Evolutionary conservation across 2,888 invertebrate species (phyloP).

Genomic region (Leptinotarsa peninsularis): DNA sequence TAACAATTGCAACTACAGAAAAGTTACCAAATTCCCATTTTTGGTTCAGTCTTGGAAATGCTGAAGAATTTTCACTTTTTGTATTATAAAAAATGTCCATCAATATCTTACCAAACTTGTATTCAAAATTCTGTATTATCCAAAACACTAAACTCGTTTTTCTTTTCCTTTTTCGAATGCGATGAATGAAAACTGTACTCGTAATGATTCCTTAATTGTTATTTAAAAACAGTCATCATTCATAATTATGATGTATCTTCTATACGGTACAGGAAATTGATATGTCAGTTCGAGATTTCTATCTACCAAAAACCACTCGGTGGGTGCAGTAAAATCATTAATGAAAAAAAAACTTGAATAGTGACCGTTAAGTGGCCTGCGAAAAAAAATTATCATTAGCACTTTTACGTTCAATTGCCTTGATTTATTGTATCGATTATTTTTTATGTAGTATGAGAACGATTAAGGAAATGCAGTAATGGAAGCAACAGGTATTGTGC

Average conservation of each 20-base stretch:
- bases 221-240: slow-evolving; percentile 10
- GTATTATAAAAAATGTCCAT: no score
- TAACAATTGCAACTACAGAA: no score
- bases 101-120: not conserved
- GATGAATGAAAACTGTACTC: not conserved
- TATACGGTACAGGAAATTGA: slow-evolving; percentile 24
- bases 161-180: not conserved
- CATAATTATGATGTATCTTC: slow-evolving; percentile 23
- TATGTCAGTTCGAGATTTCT: slow-evolving; percentile 15
- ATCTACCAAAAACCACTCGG: slow-evolving; percentile 21
- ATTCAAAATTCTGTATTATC: not conserved
- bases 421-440: not conserved
- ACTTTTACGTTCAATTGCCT: not conserved
- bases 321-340: slow-evolving; percentile 17
- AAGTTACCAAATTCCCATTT: no score
- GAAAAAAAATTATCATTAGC: slow-evolving; percentile 19
- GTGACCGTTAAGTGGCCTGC: slow-evolving; percentile 14
- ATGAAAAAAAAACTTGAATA: not conserved
- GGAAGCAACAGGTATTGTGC: no score
- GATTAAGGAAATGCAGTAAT: no score
- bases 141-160: no score
- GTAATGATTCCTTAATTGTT: slow-evolving; percentile 14
- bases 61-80: no score
- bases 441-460: not conserved
- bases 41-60: no score